phyloP scores from a whole-genome alignment of 2,797 vertebrate species.

The Brachyalestes nurse region DNA sequence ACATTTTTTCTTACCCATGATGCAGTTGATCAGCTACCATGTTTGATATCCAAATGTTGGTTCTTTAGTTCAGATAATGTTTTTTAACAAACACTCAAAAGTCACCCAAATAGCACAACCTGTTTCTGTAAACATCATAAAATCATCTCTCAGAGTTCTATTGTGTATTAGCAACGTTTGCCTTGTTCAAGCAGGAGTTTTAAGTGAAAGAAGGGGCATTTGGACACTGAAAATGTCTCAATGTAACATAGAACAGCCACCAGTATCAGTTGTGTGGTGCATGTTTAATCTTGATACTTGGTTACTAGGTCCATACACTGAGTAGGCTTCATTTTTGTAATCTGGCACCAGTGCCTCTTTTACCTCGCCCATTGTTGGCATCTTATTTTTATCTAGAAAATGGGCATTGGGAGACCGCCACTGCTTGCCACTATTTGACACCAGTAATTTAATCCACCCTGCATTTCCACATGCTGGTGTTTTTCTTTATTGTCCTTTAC shows the following conservation, averaged over 20 bases:
- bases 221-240: background rate
- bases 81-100: too few relatives aligned
- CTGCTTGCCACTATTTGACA: conserved; percentile 69
- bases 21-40: too few relatives aligned
- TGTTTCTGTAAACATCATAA: too few relatives aligned
- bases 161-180: too few relatives aligned
- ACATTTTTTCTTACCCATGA: too few relatives aligned
- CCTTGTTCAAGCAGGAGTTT: too few relatives aligned
- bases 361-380: conserved; percentile 12
- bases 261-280: background rate
- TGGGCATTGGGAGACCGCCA: conserved; percentile 67
- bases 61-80: too few relatives aligned
- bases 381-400: conserved; percentile 73
- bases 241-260: background rate
- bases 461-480: conserved; percentile 67
- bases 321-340: conserved; percentile 42
- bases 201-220: too few relatives aligned
- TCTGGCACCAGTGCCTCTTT: conserved; percentile 46
- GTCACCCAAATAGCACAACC: too few relatives aligned
- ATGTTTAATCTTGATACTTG: background rate
- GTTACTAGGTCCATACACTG: background rate
- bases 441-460: conserved; percentile 72
- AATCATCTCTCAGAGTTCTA: too few relatives aligned
- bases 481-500: conserved; percentile 65
- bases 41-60: too few relatives aligned